A percentile compares a stretch with the other conserved stretches of the same genome.
phyloP scores from a whole-genome alignment of 2,888 invertebrate species.

The Leuctra nigra region DNA sequence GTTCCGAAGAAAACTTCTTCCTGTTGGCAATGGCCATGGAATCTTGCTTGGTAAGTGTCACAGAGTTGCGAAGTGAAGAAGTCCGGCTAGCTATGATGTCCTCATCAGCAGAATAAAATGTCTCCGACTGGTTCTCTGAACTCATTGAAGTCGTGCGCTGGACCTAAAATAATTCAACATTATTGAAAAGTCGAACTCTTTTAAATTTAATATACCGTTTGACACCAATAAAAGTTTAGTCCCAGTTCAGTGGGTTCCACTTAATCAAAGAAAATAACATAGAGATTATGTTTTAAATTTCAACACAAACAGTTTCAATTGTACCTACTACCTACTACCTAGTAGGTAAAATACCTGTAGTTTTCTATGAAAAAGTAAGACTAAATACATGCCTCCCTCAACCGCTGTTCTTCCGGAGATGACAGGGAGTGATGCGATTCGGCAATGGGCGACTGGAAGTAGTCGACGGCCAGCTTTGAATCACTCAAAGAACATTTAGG shows the following conservation, averaged over 20 bases:
- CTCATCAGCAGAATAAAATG: slow-evolving; percentile 91
- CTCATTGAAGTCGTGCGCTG: slow-evolving; percentile 82
- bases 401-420: background rate
- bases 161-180: too few relatives aligned
- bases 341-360: too few relatives aligned
- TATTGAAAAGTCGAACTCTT: slow-evolving; percentile 26
- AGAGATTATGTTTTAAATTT: too few relatives aligned
- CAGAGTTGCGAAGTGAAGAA: slow-evolving; percentile 33
- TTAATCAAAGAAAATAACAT: background rate
- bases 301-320: too few relatives aligned
- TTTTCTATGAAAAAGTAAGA: background rate
- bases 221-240: background rate
- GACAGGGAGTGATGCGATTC: slow-evolving; percentile 61
- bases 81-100: slow-evolving; percentile 44
- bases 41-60: slow-evolving; percentile 38
- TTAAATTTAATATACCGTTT: slow-evolving; percentile 15
- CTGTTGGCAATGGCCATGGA: slow-evolving; percentile 34
- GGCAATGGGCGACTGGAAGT: slow-evolving; percentile 42
- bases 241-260: background rate
- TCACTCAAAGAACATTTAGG: slow-evolving; percentile 82
- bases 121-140: slow-evolving; percentile 85
- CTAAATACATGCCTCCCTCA: too few relatives aligned
- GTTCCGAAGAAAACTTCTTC: slow-evolving; percentile 52
- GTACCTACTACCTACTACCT: too few relatives aligned
- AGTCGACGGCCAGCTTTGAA: slow-evolving; percentile 75